phyloP scores from a whole-genome alignment of 2,888 invertebrate genomes.

The Machimus atricapillus region DNA sequence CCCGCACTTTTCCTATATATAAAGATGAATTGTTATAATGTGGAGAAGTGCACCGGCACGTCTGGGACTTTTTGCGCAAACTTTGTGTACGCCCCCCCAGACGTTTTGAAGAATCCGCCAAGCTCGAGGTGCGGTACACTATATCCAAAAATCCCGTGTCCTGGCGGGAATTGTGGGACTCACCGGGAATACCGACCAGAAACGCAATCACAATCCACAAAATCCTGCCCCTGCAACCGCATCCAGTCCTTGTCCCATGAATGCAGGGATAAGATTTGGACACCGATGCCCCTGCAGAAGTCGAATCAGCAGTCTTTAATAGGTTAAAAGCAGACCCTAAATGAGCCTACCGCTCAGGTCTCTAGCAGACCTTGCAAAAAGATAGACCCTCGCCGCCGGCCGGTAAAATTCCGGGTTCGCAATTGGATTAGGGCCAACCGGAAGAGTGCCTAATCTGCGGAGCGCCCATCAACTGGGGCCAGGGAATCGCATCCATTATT shows the following conservation, averaged over 20 bases:
- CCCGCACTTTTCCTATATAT: not conserved
- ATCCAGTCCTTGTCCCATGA: not conserved
- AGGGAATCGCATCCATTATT: slow-evolving; percentile 9
- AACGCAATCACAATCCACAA: not conserved
- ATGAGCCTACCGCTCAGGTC: not conserved
- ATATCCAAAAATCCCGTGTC: not conserved
- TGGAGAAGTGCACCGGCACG: not conserved
- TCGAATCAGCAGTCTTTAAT: not conserved
- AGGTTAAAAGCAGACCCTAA: not conserved
- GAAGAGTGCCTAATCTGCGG: not conserved
- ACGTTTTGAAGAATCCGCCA: not conserved
- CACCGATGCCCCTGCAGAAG: not conserved
- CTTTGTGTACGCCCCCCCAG: slow-evolving; percentile 1
- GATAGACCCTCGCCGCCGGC: not conserved
- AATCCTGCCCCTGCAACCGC: not conserved
- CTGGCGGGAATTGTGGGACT: not conserved
- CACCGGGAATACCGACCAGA: not conserved
- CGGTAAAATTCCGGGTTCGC: not conserved
- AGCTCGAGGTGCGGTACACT: not conserved
- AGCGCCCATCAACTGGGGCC: not conserved
- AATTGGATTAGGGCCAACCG: not conserved
- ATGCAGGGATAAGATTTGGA: not conserved
- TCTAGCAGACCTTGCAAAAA: not conserved
- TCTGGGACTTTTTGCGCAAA: not conserved
- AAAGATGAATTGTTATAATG: slow-evolving; percentile 19